Conservation (phyloP, 2,797 vertebrate species). For the Leptoclinus maculatus region DNA sequence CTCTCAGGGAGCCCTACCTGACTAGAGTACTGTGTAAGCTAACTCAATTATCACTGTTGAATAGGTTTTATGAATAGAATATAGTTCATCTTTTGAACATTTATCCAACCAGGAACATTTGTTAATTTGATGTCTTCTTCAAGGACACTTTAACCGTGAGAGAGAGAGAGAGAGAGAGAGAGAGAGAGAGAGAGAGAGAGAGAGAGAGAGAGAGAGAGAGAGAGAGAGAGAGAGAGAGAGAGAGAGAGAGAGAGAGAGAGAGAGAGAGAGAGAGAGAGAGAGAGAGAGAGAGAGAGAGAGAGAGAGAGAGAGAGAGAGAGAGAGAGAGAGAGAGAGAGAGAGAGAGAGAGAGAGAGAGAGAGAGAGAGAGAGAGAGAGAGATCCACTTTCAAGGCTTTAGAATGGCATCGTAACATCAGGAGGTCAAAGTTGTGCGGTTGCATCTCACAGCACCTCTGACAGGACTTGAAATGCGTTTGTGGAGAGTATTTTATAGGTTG, state of each 20-base stretch:
- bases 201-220: too few relatives aligned
- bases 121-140: not conserved
- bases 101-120: not conserved
- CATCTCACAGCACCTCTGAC: constrained; percentile 13
- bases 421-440: constrained; percentile 17
- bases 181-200: too few relatives aligned
- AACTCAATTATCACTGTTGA: constrained; percentile 1
- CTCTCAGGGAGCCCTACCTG: not conserved
- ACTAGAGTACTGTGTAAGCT: not conserved
- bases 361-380: not conserved
- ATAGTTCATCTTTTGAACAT: not conserved
- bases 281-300: not conserved
- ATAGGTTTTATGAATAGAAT: not conserved
- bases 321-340: too few relatives aligned
- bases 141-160: not conserved
- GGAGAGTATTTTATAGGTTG: constrained; percentile 34
- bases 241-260: too few relatives aligned
- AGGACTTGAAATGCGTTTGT: constrained; percentile 1
- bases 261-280: too few relatives aligned
- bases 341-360: too few relatives aligned
- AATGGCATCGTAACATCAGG: not conserved
- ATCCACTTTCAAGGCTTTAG: not conserved
- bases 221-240: not conserved
- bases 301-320: not conserved
- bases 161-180: not conserved